Conservation (phyloP, 2,113 vertebrate species). For the Centropus unirufus region DNA sequence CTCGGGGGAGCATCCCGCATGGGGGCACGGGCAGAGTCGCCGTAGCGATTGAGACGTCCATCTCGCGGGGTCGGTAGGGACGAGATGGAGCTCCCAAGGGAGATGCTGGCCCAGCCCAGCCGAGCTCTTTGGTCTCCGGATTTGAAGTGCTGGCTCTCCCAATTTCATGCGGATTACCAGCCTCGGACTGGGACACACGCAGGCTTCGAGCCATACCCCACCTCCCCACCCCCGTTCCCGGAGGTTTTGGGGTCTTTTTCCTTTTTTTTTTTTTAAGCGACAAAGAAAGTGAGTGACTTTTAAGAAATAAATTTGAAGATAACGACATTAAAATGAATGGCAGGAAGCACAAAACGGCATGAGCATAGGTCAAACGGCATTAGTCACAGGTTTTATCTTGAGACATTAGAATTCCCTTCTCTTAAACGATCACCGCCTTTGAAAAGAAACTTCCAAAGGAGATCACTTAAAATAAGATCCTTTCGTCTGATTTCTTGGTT, state of each 20-base stretch:
- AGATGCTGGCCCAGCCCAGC: not conserved
- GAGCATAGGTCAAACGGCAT: slow-evolving; percentile 84
- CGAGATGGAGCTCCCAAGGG: not conserved
- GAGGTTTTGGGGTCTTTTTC: not conserved
- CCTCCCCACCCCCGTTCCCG: not conserved
- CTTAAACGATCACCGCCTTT: slow-evolving; percentile 62
- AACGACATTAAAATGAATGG: slow-evolving; percentile 82
- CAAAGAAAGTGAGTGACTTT: slow-evolving; percentile 71
- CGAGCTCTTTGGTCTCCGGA: not conserved
- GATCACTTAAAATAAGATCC: slow-evolving; percentile 76
- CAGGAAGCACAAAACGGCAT: slow-evolving; percentile 79
- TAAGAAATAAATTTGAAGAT: slow-evolving; percentile 82
- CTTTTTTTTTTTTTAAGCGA: not conserved
- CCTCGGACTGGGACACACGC: slow-evolving; percentile 56
- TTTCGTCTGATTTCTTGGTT: slow-evolving; percentile 77
- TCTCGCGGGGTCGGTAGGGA: not conserved
- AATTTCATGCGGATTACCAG: slow-evolving; percentile 60
- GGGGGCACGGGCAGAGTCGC: not conserved
- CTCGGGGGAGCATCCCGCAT: not conserved
- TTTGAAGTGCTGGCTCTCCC: slow-evolving; percentile 35
- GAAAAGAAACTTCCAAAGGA: slow-evolving; percentile 78
- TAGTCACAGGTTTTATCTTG: slow-evolving; percentile 88
- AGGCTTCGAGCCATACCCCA: not conserved
- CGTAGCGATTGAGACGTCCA: slow-evolving; percentile 24
- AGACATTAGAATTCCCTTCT: slow-evolving; percentile 69